Conservation (phyloP, 2,113 vertebrate species). For the Peromyscus polionotus region DNA sequence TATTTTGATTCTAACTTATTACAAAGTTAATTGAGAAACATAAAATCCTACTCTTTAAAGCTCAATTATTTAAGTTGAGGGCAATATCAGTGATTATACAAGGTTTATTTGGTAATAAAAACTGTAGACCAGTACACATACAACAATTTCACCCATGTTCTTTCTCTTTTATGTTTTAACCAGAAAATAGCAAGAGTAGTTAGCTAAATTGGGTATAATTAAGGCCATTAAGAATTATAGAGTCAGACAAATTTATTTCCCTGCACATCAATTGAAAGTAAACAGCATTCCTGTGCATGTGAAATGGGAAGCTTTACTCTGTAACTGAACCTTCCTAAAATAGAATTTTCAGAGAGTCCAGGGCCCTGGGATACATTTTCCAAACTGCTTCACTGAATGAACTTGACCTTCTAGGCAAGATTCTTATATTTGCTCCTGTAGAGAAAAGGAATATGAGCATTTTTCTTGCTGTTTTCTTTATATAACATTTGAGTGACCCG, state of each 20-base stretch:
- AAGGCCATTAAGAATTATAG: constrained; percentile 51
- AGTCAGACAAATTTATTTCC: constrained; percentile 63
- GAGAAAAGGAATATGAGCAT: constrained; percentile 67
- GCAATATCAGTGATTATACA: constrained; percentile 13
- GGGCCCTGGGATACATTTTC: constrained; percentile 70
- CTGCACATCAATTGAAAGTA: constrained; percentile 56
- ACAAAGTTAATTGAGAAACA: constrained; percentile 56
- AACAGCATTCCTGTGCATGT: constrained; percentile 17
- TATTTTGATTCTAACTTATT: constrained; percentile 69
- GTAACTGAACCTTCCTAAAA: constrained; percentile 44
- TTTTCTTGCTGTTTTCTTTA: constrained; percentile 78
- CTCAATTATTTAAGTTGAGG: constrained; percentile 56
- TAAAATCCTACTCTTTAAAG: constrained; percentile 48
- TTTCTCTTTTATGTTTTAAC: constrained; percentile 44
- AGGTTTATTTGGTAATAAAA: constrained; percentile 53
- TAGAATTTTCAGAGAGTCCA: constrained; percentile 66
- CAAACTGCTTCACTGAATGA: constrained; percentile 67
- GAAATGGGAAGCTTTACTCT: constrained; percentile 63
- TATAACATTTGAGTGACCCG: constrained; percentile 68
- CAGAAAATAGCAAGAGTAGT: constrained; percentile 54
- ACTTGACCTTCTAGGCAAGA: constrained; percentile 78
- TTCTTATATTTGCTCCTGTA: constrained; percentile 74
- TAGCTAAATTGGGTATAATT: constrained; percentile 66
- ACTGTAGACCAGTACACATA: neutral
- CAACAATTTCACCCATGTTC: constrained; percentile 1